Evolutionary conservation across 2,888 invertebrate genomes (phyloP).

Genomic region (Habrosyne pyritoides): DNA sequence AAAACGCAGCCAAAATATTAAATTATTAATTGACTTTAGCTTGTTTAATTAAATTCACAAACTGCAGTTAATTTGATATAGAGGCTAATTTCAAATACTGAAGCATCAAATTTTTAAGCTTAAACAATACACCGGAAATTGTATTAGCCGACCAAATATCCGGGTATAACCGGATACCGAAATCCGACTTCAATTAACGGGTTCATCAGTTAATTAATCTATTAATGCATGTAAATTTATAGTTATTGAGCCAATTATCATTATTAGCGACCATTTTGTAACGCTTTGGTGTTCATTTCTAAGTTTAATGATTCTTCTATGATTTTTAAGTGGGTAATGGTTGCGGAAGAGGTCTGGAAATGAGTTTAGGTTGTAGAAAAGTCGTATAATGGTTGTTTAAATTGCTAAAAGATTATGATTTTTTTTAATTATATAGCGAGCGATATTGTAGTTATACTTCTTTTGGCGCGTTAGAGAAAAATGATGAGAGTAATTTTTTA

Average conservation of each 20-base stretch:
- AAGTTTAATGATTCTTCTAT: not conserved
- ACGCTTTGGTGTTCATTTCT: not conserved
- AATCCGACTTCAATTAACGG: slow-evolving; percentile 3
- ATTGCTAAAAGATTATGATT: too few species aligned
- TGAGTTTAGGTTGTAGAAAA: too few species aligned
- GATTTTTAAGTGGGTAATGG: not conserved
- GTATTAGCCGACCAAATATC: slow-evolving; percentile 3
- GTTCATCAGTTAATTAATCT: slow-evolving; percentile 5
- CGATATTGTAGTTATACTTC: too few species aligned
- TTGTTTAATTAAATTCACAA: not conserved
- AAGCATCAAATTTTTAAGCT: not conserved
- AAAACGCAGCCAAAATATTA: too few species aligned
- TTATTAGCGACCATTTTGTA: not conserved
- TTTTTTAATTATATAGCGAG: too few species aligned
- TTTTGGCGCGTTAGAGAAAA: too few species aligned
- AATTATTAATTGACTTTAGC: too few species aligned
- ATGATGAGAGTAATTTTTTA: too few species aligned
- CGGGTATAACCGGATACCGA: not conserved
- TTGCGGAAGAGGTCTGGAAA: too few species aligned
- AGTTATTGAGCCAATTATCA: slow-evolving; percentile 8
- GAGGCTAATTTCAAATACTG: not conserved
- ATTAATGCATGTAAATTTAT: slow-evolving; percentile 12
- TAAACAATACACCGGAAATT: not conserved
- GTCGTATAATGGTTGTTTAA: too few species aligned
- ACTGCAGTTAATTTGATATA: not conserved